phyloP scores from a whole-genome alignment of 2,113 vertebrate species.

The Myrmecobius fasciatus region DNA sequence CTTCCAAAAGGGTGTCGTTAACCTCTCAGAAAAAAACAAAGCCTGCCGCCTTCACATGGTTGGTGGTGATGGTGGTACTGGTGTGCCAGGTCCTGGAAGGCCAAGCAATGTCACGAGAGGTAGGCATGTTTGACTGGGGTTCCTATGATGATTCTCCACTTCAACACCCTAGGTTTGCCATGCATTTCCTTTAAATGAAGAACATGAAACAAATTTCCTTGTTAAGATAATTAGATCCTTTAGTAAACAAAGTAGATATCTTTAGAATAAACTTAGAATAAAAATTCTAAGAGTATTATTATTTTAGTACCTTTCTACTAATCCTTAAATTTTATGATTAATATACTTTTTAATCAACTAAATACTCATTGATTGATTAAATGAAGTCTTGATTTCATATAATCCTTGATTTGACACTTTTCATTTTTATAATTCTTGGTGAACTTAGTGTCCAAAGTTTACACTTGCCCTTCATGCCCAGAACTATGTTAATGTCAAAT shows the following conservation, averaged over 20 bases:
- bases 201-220: not conserved
- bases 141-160: not conserved
- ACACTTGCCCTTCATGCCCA: not conserved
- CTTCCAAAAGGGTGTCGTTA: not conserved
- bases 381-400: not conserved
- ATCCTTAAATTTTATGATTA: not conserved
- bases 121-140: not conserved
- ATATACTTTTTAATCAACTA: not conserved
- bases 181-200: not conserved
- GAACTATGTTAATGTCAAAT: not conserved
- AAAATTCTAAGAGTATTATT: not conserved
- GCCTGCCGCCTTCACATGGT: not conserved
- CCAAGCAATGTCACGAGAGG: not conserved
- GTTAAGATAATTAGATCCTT: not conserved
- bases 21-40: not conserved
- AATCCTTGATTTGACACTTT: not conserved
- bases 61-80: not conserved
- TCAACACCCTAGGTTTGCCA: not conserved
- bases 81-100: not conserved
- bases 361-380: not conserved
- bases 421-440: not conserved
- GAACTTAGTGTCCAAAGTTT: not conserved
- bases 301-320: not conserved
- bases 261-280: not conserved
- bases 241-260: not conserved